phyloP scores from a whole-genome alignment of 2,888 invertebrate species.

The Lathronympha strigana region DNA sequence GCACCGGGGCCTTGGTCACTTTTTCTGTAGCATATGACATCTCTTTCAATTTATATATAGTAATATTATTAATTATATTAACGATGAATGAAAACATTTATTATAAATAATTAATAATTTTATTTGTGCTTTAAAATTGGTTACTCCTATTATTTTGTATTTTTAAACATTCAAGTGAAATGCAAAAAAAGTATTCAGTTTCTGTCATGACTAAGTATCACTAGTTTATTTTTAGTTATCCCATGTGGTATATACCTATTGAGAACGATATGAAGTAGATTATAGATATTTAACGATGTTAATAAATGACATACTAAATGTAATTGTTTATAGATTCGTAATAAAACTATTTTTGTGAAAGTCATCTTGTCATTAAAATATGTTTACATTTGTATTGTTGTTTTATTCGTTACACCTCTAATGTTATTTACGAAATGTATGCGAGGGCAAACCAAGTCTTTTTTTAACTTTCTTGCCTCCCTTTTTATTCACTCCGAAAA shows the following conservation, averaged over 20 bases:
- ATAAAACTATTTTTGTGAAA: slow-evolving; percentile 65
- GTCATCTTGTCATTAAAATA: slow-evolving; percentile 73
- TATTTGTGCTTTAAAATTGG: no score
- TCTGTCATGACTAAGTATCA: neutral
- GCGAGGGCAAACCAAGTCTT: no score
- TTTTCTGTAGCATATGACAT: no score
- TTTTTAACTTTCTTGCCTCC: no score
- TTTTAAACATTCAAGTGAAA: neutral
- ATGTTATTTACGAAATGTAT: neutral
- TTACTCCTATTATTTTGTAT: neutral
- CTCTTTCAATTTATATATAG: no score
- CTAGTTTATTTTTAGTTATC: slow-evolving; percentile 3
- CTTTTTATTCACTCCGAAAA: no score
- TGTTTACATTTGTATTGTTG: slow-evolving; percentile 63
- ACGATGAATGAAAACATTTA: no score
- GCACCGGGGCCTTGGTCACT: no score
- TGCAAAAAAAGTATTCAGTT: neutral
- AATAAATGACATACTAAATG: slow-evolving; percentile 29
- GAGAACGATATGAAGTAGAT: slow-evolving; percentile 20
- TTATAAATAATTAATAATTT: no score
- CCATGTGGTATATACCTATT: slow-evolving; percentile 4
- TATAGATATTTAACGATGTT: slow-evolving; percentile 38
- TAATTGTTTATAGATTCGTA: slow-evolving; percentile 42
- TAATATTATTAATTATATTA: no score
- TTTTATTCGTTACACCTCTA: slow-evolving; percentile 49